Conservation (phyloP, 2,888 invertebrate genomes). For the Gymnosoma rotundatum region DNA sequence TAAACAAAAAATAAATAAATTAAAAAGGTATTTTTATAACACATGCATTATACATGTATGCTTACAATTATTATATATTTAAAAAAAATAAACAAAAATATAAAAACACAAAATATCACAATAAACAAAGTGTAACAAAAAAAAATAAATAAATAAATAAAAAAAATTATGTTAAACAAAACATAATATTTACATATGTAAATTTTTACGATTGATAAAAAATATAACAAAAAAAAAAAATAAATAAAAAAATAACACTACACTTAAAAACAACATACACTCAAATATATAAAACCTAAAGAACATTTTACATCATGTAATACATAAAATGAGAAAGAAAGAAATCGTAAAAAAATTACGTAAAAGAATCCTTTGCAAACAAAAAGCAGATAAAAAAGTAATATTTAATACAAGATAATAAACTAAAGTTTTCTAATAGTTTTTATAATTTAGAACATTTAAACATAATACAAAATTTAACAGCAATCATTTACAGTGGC, state of each 20-base stretch:
- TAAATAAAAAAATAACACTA: constrained; percentile 32
- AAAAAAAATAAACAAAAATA: constrained; percentile 36
- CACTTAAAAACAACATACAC: constrained; percentile 65
- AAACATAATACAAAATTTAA: not conserved
- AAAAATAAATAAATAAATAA: constrained; percentile 32
- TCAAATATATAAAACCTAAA: constrained; percentile 32
- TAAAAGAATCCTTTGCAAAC: constrained; percentile 66
- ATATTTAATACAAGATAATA: constrained; percentile 24
- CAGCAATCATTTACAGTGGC: not conserved
- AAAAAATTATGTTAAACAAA: constrained; percentile 53
- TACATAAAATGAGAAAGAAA: constrained; percentile 25
- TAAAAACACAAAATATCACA: constrained; percentile 65
- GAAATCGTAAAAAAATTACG: not conserved
- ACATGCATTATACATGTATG: constrained; percentile 80
- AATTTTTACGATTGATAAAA: constrained; percentile 71
- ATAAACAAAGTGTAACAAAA: constrained; percentile 63
- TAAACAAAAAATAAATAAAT: constrained; percentile 49
- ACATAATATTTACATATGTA: constrained; percentile 74
- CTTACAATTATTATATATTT: constrained; percentile 76
- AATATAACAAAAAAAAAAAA: constrained; percentile 15
- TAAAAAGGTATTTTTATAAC: constrained; percentile 80
- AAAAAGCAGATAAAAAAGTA: not conserved
- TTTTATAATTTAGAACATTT: not conserved
- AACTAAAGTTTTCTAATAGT: not conserved
- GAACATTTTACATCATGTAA: constrained; percentile 47